Conservation (phyloP, 2,888 invertebrate genomes). For the Syritta pipiens region DNA sequence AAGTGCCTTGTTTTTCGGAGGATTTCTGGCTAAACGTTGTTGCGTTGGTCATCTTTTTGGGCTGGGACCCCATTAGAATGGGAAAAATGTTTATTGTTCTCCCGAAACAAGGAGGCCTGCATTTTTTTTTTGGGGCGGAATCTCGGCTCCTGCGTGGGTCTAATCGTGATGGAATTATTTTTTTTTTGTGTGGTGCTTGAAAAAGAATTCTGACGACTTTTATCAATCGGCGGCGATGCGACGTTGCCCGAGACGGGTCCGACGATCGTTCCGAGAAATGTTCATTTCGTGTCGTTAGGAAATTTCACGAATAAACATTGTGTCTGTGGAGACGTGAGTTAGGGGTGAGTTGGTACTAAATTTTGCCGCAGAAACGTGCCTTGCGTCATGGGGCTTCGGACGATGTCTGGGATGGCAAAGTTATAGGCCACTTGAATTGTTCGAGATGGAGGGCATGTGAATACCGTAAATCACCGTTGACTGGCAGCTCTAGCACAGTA, state of each 20-base stretch:
- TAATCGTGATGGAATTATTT: slow-evolving; percentile 61
- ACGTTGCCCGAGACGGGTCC: too few species aligned
- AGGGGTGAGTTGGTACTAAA: neutral
- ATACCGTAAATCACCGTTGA: too few species aligned
- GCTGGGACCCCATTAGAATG: slow-evolving; percentile 63
- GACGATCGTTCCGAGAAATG: slow-evolving; percentile 49
- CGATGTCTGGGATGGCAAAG: too few species aligned
- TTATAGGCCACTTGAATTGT: too few species aligned
- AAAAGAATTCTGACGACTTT: slow-evolving; percentile 63
- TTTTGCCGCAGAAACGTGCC: too few species aligned
- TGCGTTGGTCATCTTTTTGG: slow-evolving; percentile 44
- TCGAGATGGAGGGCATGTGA: too few species aligned
- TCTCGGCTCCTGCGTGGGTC: slow-evolving; percentile 64
- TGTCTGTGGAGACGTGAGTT: too few species aligned
- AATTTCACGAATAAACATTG: slow-evolving; percentile 1
- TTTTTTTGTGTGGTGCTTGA: too few species aligned
- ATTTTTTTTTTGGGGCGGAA: neutral
- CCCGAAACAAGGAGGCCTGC: slow-evolving; percentile 36
- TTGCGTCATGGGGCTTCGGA: too few species aligned
- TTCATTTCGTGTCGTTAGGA: slow-evolving; percentile 24
- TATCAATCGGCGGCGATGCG: slow-evolving; percentile 57
- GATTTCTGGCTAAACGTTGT: slow-evolving; percentile 54
- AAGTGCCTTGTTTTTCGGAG: slow-evolving; percentile 14
- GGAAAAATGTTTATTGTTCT: slow-evolving; percentile 68
- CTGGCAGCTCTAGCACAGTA: too few species aligned